Percentiles rank a stretch among this genome's conserved stretches.
These are phyloP conservation scores for Hydroisotoma schaefferi DNA, from an alignment of 2,888 invertebrate species.

Conservation along the genomic window DNA sequence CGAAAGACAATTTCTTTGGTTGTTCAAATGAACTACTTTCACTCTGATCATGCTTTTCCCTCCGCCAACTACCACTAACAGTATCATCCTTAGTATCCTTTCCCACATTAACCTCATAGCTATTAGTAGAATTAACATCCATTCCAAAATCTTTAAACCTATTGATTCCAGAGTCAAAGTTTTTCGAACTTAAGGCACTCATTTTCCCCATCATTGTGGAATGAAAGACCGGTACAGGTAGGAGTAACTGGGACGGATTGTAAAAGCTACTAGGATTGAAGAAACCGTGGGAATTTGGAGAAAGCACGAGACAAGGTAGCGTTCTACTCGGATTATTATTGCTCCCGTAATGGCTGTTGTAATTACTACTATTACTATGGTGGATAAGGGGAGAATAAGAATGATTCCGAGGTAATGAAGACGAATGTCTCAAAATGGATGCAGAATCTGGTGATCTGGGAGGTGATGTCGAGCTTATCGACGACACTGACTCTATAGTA, in stretches of 20 bases:
- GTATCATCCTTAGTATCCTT: neutral
- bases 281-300: conserved; percentile 11
- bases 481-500: too few species aligned
- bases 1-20: conserved; percentile 37
- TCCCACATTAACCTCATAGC: neutral
- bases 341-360: too few species aligned
- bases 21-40: neutral
- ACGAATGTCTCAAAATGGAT: too few species aligned
- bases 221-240: conserved; percentile 13
- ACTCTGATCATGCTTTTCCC: neutral
- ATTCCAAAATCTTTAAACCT: neutral
- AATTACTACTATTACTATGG: too few species aligned
- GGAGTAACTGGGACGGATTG: neutral
- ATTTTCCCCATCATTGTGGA: conserved; percentile 9
- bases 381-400: too few species aligned
- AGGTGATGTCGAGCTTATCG: too few species aligned
- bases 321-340: too few species aligned
- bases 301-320: conserved; percentile 40
- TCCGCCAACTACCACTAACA: neutral
- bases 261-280: conserved; percentile 7
- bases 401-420: too few species aligned
- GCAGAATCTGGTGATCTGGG: too few species aligned
- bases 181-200: neutral
- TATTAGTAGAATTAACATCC: neutral
- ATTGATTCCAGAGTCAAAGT: neutral